Evolutionary conservation across 2,797 vertebrate species (phyloP).

Genomic region (Takifugu rubripes): DNA sequence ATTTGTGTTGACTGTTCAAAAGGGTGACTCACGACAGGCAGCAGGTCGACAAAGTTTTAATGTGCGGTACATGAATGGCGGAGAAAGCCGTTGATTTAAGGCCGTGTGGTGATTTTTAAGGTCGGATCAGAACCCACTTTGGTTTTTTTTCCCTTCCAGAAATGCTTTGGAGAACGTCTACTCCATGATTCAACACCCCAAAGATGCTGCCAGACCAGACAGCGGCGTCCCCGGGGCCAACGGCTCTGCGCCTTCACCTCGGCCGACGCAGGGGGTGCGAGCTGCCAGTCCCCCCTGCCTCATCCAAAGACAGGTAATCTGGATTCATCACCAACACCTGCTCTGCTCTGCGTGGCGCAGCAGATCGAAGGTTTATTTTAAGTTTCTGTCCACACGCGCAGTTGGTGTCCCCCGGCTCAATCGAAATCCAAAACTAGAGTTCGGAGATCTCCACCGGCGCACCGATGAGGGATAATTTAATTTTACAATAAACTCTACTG

Average conservation of each 20-base stretch:
- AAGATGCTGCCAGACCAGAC: constrained; percentile 67
- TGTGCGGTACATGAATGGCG: no score
- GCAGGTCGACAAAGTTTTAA: no score
- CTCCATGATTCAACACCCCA: constrained; percentile 72
- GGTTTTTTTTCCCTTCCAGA: constrained; percentile 28
- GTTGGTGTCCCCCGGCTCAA: constrained; percentile 8
- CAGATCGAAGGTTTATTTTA: constrained; percentile 33
- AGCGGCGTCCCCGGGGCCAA: constrained; percentile 62
- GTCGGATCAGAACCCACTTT: no score
- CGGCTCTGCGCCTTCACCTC: constrained; percentile 58
- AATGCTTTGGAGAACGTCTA: constrained; percentile 75
- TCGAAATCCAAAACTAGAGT: constrained; percentile 18
- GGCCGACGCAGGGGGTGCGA: constrained; percentile 47
- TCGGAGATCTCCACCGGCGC: constrained; percentile 27
- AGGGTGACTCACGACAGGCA: no score
- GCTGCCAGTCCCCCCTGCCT: constrained; percentile 65
- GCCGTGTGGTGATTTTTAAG: no score
- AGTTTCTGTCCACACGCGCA: constrained; percentile 14
- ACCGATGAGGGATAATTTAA: constrained; percentile 21
- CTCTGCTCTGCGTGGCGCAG: constrained; percentile 23
- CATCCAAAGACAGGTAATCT: constrained; percentile 71
- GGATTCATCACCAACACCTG: constrained; percentile 1
- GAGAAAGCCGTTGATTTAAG: no score
- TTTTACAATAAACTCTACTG: background rate
- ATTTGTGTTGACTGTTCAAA: no score